Percentiles rank a stretch among this genome's conserved stretches.
Evolutionary conservation across 1,140 invertebrate species (phyloP).

Genomic region (Magallana ariakensis): DNA sequence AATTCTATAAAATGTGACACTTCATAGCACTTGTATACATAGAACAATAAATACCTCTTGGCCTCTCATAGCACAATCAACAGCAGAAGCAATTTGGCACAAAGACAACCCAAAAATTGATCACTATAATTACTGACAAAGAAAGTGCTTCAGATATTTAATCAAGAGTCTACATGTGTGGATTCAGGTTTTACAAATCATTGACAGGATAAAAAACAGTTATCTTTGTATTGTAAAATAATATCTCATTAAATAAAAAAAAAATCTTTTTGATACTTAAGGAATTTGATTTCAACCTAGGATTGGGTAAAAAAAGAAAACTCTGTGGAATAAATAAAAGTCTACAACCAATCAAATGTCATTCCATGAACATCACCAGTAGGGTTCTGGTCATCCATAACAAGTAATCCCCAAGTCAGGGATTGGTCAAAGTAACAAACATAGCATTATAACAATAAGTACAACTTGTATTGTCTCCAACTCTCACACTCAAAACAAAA

Average conservation of each 20-base stretch:
- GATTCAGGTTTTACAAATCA: too few relatives aligned
- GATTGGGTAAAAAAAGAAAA: background rate
- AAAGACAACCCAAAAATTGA: background rate
- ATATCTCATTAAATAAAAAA: too few relatives aligned
- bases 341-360: constrained; percentile 8
- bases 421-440: constrained; percentile 25
- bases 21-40: constrained; percentile 25
- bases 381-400: background rate
- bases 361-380: background rate
- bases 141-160: too few relatives aligned
- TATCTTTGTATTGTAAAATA: too few relatives aligned
- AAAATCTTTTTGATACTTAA: background rate
- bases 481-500: too few relatives aligned
- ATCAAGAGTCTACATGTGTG: too few relatives aligned
- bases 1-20: background rate
- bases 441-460: constrained; percentile 17
- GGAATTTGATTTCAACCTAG: background rate
- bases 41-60: background rate
- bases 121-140: background rate
- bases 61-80: background rate
- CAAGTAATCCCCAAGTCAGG: background rate
- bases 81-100: constrained; percentile 3
- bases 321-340: background rate
- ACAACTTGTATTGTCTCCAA: background rate
- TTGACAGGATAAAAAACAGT: too few relatives aligned